These are phyloP conservation scores for Cydia splendana DNA, from an alignment of 1,140 invertebrate genomes.

Conservation along the genomic window DNA sequence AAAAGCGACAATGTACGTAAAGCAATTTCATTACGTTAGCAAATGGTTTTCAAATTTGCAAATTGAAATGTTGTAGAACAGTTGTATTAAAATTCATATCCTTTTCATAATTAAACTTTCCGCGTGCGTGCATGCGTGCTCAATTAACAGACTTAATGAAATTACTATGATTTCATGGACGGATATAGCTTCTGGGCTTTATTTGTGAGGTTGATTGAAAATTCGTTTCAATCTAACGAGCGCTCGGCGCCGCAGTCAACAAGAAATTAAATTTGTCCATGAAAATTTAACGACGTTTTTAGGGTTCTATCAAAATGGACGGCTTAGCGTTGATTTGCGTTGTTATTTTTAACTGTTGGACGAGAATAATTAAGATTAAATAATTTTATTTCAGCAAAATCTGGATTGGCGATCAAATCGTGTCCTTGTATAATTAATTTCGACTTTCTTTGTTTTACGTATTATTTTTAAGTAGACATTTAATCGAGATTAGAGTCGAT, in stretches of 20 bases:
- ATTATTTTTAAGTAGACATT: not conserved
- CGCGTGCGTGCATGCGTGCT: slow-evolving; percentile 35
- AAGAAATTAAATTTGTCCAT: slow-evolving; percentile 53
- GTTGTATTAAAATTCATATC: not conserved
- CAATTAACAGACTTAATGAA: slow-evolving; percentile 33
- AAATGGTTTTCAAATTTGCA: slow-evolving; percentile 27
- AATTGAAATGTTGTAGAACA: slow-evolving; percentile 24
- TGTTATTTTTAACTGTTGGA: slow-evolving; percentile 27
- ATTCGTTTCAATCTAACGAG: slow-evolving; percentile 56
- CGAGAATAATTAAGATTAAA: slow-evolving; percentile 25
- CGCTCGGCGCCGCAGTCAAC: slow-evolving; percentile 49
- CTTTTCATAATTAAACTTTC: not conserved
- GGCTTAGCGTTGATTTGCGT: slow-evolving; percentile 29
- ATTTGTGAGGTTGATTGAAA: slow-evolving; percentile 53
- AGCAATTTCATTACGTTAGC: slow-evolving; percentile 2
- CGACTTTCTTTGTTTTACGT: not conserved
- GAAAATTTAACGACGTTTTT: slow-evolving; percentile 47
- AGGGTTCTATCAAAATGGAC: slow-evolving; percentile 34
- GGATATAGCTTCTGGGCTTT: slow-evolving; percentile 43
- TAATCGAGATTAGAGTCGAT: not conserved
- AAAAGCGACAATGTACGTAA: not conserved
- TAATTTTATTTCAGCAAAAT: slow-evolving; percentile 20
- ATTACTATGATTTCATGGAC: slow-evolving; percentile 25
- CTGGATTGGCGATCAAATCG: slow-evolving; percentile 21
- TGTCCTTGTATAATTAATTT: not conserved